phyloP scores from a whole-genome alignment of 2,797 vertebrate genomes.

The Alauda arvensis region DNA sequence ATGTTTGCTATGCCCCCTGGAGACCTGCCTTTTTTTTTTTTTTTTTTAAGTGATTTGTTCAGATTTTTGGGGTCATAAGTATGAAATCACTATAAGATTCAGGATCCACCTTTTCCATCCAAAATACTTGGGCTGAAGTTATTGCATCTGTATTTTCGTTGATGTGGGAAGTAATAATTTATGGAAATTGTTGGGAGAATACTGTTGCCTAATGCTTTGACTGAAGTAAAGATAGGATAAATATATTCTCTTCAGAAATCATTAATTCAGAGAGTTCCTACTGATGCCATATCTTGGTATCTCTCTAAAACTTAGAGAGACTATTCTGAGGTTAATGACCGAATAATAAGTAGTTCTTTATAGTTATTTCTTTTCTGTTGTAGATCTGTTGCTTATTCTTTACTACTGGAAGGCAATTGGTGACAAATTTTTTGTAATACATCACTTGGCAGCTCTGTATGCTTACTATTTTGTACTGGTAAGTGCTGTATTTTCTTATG shows the following conservation, averaged over 20 bases:
- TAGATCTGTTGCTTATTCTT: constrained; percentile 96
- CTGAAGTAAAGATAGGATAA: not conserved
- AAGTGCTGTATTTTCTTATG: constrained; percentile 84
- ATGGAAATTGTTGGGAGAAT: not conserved
- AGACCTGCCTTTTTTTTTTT: not conserved
- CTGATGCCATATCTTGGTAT: not conserved
- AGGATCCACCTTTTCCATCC: not conserved
- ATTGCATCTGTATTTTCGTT: not conserved
- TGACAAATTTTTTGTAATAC: constrained; percentile 94
- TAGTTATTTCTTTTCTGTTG: constrained; percentile 40
- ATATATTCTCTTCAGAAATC: not conserved
- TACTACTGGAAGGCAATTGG: constrained; percentile 96
- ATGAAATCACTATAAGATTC: not conserved
- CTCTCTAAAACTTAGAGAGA: not conserved
- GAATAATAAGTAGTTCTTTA: not conserved
- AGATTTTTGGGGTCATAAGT: not conserved
- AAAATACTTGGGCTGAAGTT: not conserved
- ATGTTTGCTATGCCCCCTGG: not conserved
- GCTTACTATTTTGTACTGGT: constrained; percentile 97
- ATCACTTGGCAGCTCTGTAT: constrained; percentile 91
- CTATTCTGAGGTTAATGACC: not conserved
- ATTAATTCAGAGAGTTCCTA: not conserved
- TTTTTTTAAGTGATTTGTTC: not conserved
- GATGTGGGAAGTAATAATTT: not conserved
- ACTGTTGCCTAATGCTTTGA: not conserved